Conservation (phyloP, 2,888 invertebrate genomes). For the Sarcophaga caerulescens region DNA sequence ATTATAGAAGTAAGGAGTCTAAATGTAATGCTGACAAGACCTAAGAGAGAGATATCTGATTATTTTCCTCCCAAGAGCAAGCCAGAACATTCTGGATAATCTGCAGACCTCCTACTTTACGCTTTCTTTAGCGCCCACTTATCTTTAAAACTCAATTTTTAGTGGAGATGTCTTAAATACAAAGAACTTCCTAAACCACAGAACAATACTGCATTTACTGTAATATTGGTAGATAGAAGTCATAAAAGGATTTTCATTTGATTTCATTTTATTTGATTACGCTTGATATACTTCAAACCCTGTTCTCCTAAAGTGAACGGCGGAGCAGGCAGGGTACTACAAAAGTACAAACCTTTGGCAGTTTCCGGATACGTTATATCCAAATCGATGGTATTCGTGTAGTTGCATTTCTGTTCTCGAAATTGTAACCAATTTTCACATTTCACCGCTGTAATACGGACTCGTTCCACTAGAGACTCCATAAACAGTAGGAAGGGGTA, state of each 20-base stretch:
- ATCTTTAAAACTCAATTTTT: too few species aligned
- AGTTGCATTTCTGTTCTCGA: conserved; percentile 73
- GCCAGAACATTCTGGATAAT: too few species aligned
- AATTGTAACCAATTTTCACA: conserved; percentile 77
- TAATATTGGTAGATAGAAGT: too few species aligned
- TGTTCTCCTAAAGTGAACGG: conserved; percentile 76
- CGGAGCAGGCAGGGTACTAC: conserved; percentile 76
- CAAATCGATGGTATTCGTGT: conserved; percentile 72
- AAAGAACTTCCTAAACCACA: too few species aligned
- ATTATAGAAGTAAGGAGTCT: too few species aligned
- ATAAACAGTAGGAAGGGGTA: conserved; percentile 77
- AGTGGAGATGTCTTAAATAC: too few species aligned
- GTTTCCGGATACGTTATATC: conserved; percentile 74
- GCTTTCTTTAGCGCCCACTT: too few species aligned
- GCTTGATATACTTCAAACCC: conserved; percentile 73
- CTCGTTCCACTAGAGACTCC: conserved; percentile 76
- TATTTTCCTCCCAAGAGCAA: too few species aligned
- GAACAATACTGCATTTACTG: too few species aligned
- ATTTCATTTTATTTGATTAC: conserved; percentile 6
- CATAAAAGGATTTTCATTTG: neutral
- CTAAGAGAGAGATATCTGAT: too few species aligned
- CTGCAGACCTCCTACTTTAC: too few species aligned
- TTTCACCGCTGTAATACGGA: conserved; percentile 76
- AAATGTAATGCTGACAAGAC: too few species aligned
- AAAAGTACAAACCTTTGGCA: conserved; percentile 75